Percentiles rank a stretch among this genome's conserved stretches.
phyloP scores from a whole-genome alignment of 2,113 vertebrate species.

The Myanophis thanlyinensis region DNA sequence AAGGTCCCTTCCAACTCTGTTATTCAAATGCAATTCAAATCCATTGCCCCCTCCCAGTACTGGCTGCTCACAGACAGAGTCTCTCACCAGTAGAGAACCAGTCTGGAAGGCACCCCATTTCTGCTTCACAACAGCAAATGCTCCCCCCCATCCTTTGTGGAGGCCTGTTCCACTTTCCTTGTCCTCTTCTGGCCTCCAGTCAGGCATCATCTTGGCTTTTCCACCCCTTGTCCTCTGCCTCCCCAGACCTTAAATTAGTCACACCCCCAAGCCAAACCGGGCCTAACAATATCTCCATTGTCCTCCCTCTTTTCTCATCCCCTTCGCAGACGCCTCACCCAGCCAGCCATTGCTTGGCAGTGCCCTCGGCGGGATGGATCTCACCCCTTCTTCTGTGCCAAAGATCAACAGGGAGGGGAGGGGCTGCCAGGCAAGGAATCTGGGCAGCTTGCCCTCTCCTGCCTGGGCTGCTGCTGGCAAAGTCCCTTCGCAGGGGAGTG shows the following conservation, averaged over 20 bases:
- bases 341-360: neutral
- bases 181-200: neutral
- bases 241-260: neutral
- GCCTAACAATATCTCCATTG: constrained; percentile 13
- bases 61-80: neutral
- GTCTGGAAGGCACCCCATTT: neutral
- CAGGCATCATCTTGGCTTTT: neutral
- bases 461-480: neutral
- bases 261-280: neutral
- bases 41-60: neutral
- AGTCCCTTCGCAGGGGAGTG: neutral
- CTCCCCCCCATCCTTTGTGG: neutral
- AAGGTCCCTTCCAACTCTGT: too few species aligned
- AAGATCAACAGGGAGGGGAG: neutral
- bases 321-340: neutral
- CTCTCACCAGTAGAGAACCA: neutral
- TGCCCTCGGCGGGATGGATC: neutral
- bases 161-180: neutral
- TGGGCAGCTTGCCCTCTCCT: neutral
- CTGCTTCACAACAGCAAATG: neutral
- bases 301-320: neutral
- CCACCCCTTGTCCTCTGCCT: neutral
- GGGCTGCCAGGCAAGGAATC: neutral
- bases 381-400: neutral
- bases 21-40: too few species aligned